These are phyloP conservation scores for Schizothorax lantsangensis DNA, from an alignment of 2,797 vertebrate genomes.

Conservation along the genomic window DNA sequence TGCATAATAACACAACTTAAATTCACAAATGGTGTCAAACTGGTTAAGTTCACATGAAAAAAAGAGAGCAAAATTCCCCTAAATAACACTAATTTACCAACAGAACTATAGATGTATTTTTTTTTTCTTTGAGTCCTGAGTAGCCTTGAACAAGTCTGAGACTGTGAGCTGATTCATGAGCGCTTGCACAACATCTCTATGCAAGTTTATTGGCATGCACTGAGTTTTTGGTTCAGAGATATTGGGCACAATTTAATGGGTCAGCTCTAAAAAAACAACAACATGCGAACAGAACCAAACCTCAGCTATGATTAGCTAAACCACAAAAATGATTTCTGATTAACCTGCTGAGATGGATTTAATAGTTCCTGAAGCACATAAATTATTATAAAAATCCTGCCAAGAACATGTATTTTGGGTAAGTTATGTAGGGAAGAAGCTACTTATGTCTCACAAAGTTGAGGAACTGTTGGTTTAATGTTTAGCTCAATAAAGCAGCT, in stretches of 20 bases:
- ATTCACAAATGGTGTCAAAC: not conserved
- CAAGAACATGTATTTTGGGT: not conserved
- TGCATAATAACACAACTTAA: not conserved
- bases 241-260: not conserved
- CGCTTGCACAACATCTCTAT: not conserved
- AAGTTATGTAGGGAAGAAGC: not conserved
- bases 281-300: not conserved
- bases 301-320: constrained; percentile 19
- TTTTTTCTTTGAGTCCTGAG: too few species aligned
- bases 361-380: not conserved
- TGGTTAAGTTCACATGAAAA: too few species aligned
- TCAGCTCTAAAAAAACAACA: not conserved
- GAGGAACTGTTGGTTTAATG: not conserved
- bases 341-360: not conserved
- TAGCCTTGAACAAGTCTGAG: not conserved
- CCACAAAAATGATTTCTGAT: not conserved
- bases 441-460: not conserved
- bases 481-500: not conserved
- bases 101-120: not conserved
- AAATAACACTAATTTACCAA: not conserved
- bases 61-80: not conserved
- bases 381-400: not conserved
- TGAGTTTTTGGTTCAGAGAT: not conserved
- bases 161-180: not conserved
- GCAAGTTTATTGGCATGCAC: not conserved